Percentiles rank a stretch among this genome's conserved stretches.
Evolutionary conservation across 2,888 invertebrate species (phyloP).

Genomic region (Polietes domitor): DNA sequence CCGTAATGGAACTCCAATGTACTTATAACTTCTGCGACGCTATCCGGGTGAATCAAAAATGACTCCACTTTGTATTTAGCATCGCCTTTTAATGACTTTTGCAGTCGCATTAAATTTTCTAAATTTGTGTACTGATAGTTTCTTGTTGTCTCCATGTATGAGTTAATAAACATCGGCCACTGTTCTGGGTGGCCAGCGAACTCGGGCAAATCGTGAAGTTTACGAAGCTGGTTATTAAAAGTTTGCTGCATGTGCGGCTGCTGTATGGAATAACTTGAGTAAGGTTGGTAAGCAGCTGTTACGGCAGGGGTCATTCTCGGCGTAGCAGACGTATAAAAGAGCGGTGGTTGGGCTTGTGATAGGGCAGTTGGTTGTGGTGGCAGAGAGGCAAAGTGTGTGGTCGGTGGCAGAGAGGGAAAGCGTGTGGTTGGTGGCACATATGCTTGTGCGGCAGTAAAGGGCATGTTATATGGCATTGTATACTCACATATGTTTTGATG

Average conservation of each 20-base stretch:
- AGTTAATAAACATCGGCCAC: conserved; percentile 67
- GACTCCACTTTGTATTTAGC: conserved; percentile 60
- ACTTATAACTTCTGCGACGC: conserved; percentile 50
- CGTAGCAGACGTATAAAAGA: neutral
- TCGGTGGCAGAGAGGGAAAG: neutral
- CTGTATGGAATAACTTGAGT: neutral
- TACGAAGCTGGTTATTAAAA: conserved; percentile 36
- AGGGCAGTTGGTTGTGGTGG: conserved; percentile 16
- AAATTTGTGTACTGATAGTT: conserved; percentile 57
- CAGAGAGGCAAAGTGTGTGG: neutral
- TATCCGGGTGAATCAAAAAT: conserved; percentile 65
- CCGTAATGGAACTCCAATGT: conserved; percentile 66
- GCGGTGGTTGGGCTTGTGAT: neutral
- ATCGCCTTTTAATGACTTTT: conserved; percentile 60
- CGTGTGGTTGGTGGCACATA: too few relatives aligned
- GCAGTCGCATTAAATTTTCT: conserved; percentile 63
- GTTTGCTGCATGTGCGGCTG: neutral
- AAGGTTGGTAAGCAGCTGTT: neutral
- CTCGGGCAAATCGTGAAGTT: conserved; percentile 64
- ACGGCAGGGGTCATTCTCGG: neutral
- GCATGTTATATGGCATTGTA: neutral
- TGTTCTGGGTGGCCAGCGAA: conserved; percentile 66
- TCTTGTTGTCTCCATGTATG: conserved; percentile 60
- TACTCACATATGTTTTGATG: neutral
- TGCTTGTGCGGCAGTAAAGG: neutral